Conservation (phyloP, 2,797 vertebrate genomes). For the Pseudocheirus occidentalis region DNA sequence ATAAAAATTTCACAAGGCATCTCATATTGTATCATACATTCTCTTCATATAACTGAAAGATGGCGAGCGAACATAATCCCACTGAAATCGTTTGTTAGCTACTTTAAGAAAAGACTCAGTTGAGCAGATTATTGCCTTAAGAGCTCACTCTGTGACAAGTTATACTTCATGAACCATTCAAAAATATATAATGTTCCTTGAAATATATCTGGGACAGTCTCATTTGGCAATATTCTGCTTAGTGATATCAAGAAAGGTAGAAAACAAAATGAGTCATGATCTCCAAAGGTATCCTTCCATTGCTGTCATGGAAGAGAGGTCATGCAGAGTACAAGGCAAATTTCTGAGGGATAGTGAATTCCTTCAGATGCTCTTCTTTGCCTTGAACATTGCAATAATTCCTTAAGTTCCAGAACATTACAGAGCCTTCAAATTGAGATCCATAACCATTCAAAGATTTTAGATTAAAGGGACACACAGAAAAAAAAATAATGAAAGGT, state of each 20-base stretch:
- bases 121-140: neutral
- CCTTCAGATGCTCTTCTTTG: neutral
- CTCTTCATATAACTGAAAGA: neutral
- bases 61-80: neutral
- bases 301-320: neutral
- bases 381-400: neutral
- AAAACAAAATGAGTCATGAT: neutral
- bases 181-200: neutral
- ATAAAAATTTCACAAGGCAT: neutral
- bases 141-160: neutral
- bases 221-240: neutral
- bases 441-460: neutral
- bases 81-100: neutral
- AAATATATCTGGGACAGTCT: neutral
- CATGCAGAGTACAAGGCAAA: neutral
- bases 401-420: neutral
- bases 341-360: neutral
- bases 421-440: neutral
- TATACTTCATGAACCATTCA: neutral
- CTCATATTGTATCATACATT: too few species aligned
- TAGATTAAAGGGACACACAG: neutral
- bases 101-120: too few species aligned
- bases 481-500: neutral
- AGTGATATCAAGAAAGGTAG: neutral
- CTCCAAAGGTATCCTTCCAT: neutral